Conservation (phyloP, 2,888 invertebrate species). For the Tenthredo notha region DNA sequence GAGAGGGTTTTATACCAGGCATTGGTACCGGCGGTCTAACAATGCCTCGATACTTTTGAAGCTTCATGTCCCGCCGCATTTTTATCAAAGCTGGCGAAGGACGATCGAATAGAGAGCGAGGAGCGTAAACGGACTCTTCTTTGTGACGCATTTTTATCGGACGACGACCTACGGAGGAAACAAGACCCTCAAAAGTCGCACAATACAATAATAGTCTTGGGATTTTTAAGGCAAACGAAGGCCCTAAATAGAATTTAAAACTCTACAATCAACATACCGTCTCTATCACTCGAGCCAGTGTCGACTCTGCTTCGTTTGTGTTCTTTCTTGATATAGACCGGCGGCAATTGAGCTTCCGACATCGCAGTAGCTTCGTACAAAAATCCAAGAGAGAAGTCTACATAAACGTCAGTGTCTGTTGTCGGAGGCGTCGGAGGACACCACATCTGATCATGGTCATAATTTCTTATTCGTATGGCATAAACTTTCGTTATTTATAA, state of each 20-base stretch:
- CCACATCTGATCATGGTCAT: conserved; percentile 88
- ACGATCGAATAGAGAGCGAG: conserved; percentile 90
- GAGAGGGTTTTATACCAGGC: conserved; percentile 80
- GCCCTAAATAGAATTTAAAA: neutral
- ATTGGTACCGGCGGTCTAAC: conserved; percentile 80
- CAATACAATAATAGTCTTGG: neutral
- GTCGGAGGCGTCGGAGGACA: conserved; percentile 97
- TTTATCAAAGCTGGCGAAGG: conserved; percentile 88
- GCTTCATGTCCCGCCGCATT: conserved; percentile 88
- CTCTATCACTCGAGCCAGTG: conserved; percentile 79
- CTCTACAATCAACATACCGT: conserved; percentile 72
- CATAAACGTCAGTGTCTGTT: conserved; percentile 94
- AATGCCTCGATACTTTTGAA: conserved; percentile 85
- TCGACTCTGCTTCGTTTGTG: conserved; percentile 87
- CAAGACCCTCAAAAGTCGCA: neutral
- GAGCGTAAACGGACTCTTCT: conserved; percentile 88
- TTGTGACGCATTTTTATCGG: conserved; percentile 83
- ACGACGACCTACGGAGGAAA: conserved; percentile 79
- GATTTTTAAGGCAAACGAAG: neutral
- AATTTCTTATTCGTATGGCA: conserved; percentile 49
- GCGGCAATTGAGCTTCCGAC: conserved; percentile 89
- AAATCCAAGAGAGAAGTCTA: conserved; percentile 91
- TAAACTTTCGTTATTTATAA: neutral
- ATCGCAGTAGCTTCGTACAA: conserved; percentile 90
- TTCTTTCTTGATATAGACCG: conserved; percentile 89